phyloP scores from a whole-genome alignment of 1,140 invertebrate species.

The Brachionus calyciflorus region DNA sequence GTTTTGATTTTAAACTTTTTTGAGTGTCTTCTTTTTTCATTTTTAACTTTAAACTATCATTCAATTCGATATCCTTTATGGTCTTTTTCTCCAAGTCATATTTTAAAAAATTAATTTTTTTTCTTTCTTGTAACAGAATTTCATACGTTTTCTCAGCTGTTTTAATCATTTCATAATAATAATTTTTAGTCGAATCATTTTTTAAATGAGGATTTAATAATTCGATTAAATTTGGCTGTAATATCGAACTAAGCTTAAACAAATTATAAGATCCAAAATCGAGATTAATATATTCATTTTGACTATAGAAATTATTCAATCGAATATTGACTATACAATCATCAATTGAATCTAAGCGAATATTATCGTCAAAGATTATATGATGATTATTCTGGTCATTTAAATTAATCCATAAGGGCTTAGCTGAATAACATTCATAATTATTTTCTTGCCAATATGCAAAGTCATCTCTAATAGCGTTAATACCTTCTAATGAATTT shows the following conservation, averaged over 20 bases:
- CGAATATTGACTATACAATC: conserved; percentile 40
- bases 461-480: conserved; percentile 46
- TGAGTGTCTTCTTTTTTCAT: neutral
- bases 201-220: conserved; percentile 18
- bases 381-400: conserved; percentile 39
- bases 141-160: conserved; percentile 5
- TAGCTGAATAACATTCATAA: conserved; percentile 40
- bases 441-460: conserved; percentile 43
- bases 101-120: neutral
- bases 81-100: no score
- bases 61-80: neutral
- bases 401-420: conserved; percentile 34
- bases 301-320: neutral
- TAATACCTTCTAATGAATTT: conserved; percentile 31
- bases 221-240: conserved; percentile 18
- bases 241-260: neutral
- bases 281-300: neutral
- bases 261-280: conserved; percentile 26
- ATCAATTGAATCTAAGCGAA: conserved; percentile 13
- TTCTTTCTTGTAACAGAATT: neutral
- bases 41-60: neutral
- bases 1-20: no score
- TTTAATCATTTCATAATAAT: conserved; percentile 28
- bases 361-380: conserved; percentile 46
- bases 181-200: neutral